A percentile compares a stretch with the other conserved stretches of the same genome.
Evolutionary conservation across 2,888 invertebrate genomes (phyloP).

Genomic region (Netelia fuscicornis): DNA sequence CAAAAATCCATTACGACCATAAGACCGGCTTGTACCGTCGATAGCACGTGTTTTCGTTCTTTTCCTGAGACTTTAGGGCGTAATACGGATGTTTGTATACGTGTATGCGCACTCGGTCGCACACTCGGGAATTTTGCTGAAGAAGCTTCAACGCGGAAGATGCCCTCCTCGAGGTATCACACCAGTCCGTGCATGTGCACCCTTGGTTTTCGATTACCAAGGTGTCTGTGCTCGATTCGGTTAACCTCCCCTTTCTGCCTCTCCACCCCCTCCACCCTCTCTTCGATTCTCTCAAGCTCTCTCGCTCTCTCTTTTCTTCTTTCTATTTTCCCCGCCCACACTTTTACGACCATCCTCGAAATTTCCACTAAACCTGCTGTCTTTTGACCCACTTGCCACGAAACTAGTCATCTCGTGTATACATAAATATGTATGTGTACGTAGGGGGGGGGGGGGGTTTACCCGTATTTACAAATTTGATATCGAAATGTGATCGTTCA

Average conservation of each 20-base stretch:
- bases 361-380: slow-evolving; percentile 5
- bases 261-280: too few relatives aligned
- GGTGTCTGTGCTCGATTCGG: neutral
- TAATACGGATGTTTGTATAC: neutral
- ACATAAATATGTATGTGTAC: neutral
- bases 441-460: neutral
- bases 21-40: slow-evolving; percentile 9
- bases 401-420: neutral
- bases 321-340: neutral
- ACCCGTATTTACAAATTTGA: slow-evolving; percentile 23
- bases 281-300: neutral
- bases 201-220: slow-evolving; percentile 33
- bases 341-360: slow-evolving; percentile 49
- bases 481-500: slow-evolving; percentile 36
- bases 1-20: slow-evolving; percentile 27
- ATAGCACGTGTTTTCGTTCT: slow-evolving; percentile 49
- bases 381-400: slow-evolving; percentile 50
- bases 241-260: neutral
- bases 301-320: neutral
- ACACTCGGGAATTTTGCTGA: slow-evolving; percentile 7
- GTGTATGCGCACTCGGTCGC: neutral
- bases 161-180: neutral
- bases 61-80: neutral
- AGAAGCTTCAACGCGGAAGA: neutral
- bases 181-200: slow-evolving; percentile 3